Evolutionary conservation across 2,797 vertebrate species (phyloP), one percentile per base, ranked within the genome.

Genomic region (Leptatherina wallacei): DNA sequence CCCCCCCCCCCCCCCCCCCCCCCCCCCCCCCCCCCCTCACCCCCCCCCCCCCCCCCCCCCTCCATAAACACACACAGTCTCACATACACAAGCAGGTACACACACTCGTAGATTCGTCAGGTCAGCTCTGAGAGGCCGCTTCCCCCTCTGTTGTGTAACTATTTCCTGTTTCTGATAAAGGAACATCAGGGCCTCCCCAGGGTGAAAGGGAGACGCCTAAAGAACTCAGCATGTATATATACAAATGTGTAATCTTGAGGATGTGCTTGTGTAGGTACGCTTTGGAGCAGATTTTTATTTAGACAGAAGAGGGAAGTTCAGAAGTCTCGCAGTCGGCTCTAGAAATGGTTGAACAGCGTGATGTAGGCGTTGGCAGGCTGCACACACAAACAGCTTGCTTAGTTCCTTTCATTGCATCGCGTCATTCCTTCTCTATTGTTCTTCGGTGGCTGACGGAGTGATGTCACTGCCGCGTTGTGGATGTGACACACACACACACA

Each of bases 131-230:
- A 85, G 74, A 73, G 36, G 70, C 77, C 64, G 76, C 70, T 89
- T 92, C 91, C 89, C 79, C 80, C 67, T 79, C 61, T 74, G 88
- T 92, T 93, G 90, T 91, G 85, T 89, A 94, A 94, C 87, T 61
- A 75, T 85, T 91, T 94, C 85, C 91, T 93, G 84, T 89, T 94
- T 85, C 80, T 88, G 91, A 91, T 91, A 22, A 82, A 68, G 71
- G 85, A 83, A 92, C 88, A 88, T 91, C 87, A 87, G 81, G 61
- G 64, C n/a, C 73, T 85, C 86, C 73, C 72, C 20, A 6, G 63
- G 57, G 78, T 66, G 52, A 78, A 62, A 80, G 52, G 74, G 71
- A 62, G 65, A 78, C 68, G 63, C 65, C 57, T 58, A 16, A 49
- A 29, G 60, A 83, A 27, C 59, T 69, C 30, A 12, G 14, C 61